Conservation (phyloP, 2,797 vertebrate genomes). For the Diplodus sargus region DNA sequence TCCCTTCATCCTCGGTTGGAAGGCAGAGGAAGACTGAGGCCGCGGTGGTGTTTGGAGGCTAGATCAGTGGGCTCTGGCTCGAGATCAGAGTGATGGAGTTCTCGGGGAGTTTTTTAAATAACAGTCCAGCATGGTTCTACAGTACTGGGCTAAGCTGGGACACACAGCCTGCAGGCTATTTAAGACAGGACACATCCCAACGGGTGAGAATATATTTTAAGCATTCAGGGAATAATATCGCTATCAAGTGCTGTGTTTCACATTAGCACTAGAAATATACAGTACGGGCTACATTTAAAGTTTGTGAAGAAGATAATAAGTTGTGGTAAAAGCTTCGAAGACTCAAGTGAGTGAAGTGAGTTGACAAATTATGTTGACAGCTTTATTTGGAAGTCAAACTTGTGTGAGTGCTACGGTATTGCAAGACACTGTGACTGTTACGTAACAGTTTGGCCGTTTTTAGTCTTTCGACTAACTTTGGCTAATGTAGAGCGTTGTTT, state of each 20-base stretch:
- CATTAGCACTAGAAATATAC: slow-evolving; percentile 16
- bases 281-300: not conserved
- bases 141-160: slow-evolving; percentile 48
- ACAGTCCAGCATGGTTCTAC: slow-evolving; percentile 59
- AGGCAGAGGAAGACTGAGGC: slow-evolving; percentile 55
- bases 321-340: not conserved
- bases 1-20: slow-evolving; percentile 62
- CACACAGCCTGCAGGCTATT: slow-evolving; percentile 60
- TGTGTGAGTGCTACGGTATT: not conserved
- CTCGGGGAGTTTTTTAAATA: slow-evolving; percentile 72
- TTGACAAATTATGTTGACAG: not conserved
- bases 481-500: not conserved
- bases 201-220: slow-evolving; percentile 42
- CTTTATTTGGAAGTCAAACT: slow-evolving; percentile 2
- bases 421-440: not conserved
- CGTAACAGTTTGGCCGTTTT: not conserved
- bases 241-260: slow-evolving; percentile 14
- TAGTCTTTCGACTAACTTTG: not conserved
- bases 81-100: slow-evolving; percentile 73
- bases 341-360: not conserved
- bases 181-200: slow-evolving; percentile 46
- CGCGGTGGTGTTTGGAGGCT: slow-evolving; percentile 61
- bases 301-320: not conserved
- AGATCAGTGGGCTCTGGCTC: slow-evolving; percentile 71
- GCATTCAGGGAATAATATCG: slow-evolving; percentile 24